Base-by-base conservation (phyloP, 2,888 invertebrate species). In the Gnatocerus cornutus region DNA sequence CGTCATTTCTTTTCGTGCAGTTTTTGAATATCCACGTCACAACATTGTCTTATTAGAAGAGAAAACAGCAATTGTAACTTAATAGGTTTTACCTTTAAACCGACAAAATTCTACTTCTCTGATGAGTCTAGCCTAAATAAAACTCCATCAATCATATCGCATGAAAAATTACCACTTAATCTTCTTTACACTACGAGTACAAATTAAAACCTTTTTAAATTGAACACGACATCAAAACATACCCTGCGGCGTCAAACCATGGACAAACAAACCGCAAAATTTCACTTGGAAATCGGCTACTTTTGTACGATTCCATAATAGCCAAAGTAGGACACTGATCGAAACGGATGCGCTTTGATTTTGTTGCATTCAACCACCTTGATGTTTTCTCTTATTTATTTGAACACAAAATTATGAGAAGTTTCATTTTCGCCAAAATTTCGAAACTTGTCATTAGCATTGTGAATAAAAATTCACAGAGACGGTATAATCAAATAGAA, bases 251-350 rank as follows among this genome's bases (percentile, higher is more conserved):
- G 12, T 48, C 8, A 8, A 29, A 7, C 13, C 30, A 13, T 29
- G 50, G 50, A 50, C 30, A 50, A 50, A 50, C 55, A 30, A 39
- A 41, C 55, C 55, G 55, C 55, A 39, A 56, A 56, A 56, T 56
- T 56, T 56, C 55, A 56, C 55, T 56, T 58, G 14, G 13, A 30
- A n/a, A 56, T 56, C 30, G 39, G 50, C 29, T 21, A 5, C 30
- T 43, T 56, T 46, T 46, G 46, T 46, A 46, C 46, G 46, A 46
- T 16, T 46, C 33, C 52, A 52, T 33, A 52, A 52, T 52, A 33
- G 30, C 52, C n/a, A 33, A 52, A 52, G 52, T 52, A 13, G 52
- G 52, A 46, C 46, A 16, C 46, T 9, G 14, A n/a, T 50, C 29
- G 12, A 46, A 10, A 29, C 27, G 48, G 48, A 52, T 52, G 13